Conservation (phyloP, 2,888 invertebrate species). For the Catocala fraxini region DNA sequence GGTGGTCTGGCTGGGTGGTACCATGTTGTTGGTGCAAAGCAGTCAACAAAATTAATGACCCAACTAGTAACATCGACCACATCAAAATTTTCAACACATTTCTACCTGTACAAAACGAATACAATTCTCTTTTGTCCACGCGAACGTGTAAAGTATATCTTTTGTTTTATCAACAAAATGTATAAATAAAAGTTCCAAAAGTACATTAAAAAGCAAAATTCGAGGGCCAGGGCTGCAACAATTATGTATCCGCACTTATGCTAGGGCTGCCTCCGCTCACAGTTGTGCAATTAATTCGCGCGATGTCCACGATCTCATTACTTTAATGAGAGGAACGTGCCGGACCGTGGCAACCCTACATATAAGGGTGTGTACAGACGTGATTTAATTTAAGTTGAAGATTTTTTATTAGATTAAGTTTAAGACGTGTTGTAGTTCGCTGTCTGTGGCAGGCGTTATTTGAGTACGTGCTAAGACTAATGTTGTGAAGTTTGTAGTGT, state of each 20-base stretch:
- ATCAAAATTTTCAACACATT: too few species aligned
- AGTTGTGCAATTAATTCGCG: constrained; percentile 71
- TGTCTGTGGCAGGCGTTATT: constrained; percentile 1
- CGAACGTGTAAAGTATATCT: not conserved
- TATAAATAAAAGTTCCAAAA: constrained; percentile 25
- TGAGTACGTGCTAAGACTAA: constrained; percentile 1
- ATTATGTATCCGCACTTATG: constrained; percentile 38
- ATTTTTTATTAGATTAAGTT: constrained; percentile 19
- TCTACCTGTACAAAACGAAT: not conserved
- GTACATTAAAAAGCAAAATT: constrained; percentile 44
- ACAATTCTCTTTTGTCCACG: not conserved
- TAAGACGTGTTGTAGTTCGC: constrained; percentile 2
- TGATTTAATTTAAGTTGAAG: constrained; percentile 35
- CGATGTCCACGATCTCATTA: constrained; percentile 71
- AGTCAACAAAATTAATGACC: too few species aligned
- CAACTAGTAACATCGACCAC: too few species aligned
- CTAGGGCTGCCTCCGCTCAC: constrained; percentile 47
- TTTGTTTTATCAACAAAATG: constrained; percentile 29
- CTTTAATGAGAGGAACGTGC: constrained; percentile 74
- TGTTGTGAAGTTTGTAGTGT: not conserved
- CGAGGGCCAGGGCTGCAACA: constrained; percentile 34
- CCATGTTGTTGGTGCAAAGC: too few species aligned
- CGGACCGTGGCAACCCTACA: constrained; percentile 54
- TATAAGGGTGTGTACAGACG: constrained; percentile 35
- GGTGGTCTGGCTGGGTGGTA: too few species aligned